phyloP scores from a whole-genome alignment of 1,140 invertebrate species.

The Sitodiplosis mosellana region DNA sequence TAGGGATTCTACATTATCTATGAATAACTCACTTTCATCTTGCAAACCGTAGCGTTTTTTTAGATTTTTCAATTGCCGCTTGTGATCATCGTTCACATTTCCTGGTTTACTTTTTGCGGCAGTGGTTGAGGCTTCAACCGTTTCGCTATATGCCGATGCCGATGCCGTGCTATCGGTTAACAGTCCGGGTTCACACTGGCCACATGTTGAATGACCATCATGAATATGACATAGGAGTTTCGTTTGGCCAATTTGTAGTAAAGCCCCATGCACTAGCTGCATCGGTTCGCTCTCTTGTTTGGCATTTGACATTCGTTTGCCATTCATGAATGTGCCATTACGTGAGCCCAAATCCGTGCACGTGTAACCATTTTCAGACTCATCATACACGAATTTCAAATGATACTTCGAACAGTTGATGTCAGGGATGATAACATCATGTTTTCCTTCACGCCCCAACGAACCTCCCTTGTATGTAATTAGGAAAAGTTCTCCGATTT shows the following conservation, averaged over 20 bases:
- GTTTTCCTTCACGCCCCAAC: constrained; percentile 61
- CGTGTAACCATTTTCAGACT: constrained; percentile 37
- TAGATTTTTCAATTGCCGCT: constrained; percentile 49
- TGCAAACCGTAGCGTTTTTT: constrained; percentile 67
- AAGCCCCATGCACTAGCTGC: constrained; percentile 54
- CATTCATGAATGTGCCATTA: constrained; percentile 75
- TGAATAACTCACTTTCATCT: constrained; percentile 31
- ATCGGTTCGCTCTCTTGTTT: constrained; percentile 44
- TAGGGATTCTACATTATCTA: too few relatives aligned
- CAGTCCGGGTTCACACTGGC: constrained; percentile 74
- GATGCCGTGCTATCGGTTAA: constrained; percentile 24
- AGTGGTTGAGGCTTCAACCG: background rate
- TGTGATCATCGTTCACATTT: constrained; percentile 1
- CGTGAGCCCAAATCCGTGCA: constrained; percentile 67
- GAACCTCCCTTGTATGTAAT: constrained; percentile 72
- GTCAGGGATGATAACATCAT: constrained; percentile 58
- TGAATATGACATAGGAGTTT: constrained; percentile 75
- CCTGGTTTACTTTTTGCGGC: background rate
- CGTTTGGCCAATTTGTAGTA: constrained; percentile 45
- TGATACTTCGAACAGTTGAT: constrained; percentile 70
- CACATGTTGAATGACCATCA: constrained; percentile 64
- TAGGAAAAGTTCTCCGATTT: constrained; percentile 61
- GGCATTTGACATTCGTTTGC: constrained; percentile 46
- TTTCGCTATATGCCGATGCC: background rate
- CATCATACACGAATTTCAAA: constrained; percentile 49